Evolutionary conservation across 1,140 invertebrate species (phyloP), one percentile per base, ranked within the genome.

Genomic region (Neodiprion lecontei): DNA sequence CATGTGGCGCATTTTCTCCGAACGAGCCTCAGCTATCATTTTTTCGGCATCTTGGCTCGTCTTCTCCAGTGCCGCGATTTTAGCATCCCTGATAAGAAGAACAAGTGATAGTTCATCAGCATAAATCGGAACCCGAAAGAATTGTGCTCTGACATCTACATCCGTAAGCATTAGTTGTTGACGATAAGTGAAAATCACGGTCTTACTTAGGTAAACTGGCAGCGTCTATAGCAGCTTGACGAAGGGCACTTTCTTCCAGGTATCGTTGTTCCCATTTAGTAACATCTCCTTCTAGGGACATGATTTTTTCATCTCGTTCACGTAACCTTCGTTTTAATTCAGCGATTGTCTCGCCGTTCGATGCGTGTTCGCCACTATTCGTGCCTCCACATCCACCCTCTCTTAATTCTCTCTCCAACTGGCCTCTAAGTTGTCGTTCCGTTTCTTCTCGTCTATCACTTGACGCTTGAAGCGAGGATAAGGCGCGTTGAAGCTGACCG

Each of bases 221-320:
- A 72, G 94, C 94, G 84, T 95, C 95, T 67, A 96, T 95, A 28
- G 94, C 95, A 65, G 95, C 93, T 87, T 96, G 95, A 67, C 95
- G 88, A 73, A 96, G 86, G 49, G 95, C 94, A 77, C 92, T 95
- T 86, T 97, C 95, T 85, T 96, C 95, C 9, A 97, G 87, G 87
- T 95, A 96, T 68, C 94, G 91, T 88, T 96, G 95, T 86, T 97
- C 95, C 94, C 95, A 96, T 87, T 96, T 95, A 69, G 94, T 92
- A 74, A 94, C 93, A 82, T 96, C 95, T 5, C 94, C 94, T 85
- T 96, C 95, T 47, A 96, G 86, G 21, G 91, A 91, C 90, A 96
- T 94, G 53, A 96, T 94, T 79, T 94, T 93, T 85, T 96, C 94
- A 84, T 96, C 94, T 73, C 92, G 90, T 84, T 96, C 94, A 47